Conservation (phyloP, 1,140 invertebrate genomes). For the Chironomus tepperi region DNA sequence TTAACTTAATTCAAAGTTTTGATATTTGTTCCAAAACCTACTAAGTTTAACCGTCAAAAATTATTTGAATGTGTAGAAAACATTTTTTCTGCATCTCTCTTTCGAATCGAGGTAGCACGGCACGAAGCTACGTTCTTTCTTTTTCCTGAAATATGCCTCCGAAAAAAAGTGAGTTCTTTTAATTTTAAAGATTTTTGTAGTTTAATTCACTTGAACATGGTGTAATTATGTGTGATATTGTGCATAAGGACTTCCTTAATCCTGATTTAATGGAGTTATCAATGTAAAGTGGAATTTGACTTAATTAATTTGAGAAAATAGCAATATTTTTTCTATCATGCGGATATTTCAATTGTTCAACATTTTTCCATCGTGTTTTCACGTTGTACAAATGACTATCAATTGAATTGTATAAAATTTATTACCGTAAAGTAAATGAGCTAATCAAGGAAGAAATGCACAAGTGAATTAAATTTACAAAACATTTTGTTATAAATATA, state of each 20-base stretch:
- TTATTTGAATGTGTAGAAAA: too few species aligned
- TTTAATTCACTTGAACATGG: constrained; percentile 11
- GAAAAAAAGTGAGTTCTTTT: neutral
- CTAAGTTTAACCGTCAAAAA: too few species aligned
- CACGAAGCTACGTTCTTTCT: neutral
- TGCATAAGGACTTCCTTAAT: neutral
- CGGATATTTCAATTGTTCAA: neutral
- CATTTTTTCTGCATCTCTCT: too few species aligned
- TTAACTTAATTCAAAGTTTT: too few species aligned
- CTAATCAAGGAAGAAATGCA: constrained; percentile 25
- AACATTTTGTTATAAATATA: constrained; percentile 26
- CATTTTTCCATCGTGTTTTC: too few species aligned
- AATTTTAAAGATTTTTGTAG: neutral
- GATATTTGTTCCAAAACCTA: too few species aligned
- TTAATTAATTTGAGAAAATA: neutral
- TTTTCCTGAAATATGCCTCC: neutral
- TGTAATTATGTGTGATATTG: neutral
- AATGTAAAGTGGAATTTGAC: neutral
- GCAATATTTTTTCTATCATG: neutral
- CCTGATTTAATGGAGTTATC: neutral
- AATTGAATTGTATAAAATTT: too few species aligned
- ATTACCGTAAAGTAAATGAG: neutral
- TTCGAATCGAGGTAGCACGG: too few species aligned
- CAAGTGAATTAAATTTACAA: constrained; percentile 26
- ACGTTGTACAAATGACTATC: too few species aligned